phyloP scores from a whole-genome alignment of 2,797 vertebrate species.

The Myotis findleyi region DNA sequence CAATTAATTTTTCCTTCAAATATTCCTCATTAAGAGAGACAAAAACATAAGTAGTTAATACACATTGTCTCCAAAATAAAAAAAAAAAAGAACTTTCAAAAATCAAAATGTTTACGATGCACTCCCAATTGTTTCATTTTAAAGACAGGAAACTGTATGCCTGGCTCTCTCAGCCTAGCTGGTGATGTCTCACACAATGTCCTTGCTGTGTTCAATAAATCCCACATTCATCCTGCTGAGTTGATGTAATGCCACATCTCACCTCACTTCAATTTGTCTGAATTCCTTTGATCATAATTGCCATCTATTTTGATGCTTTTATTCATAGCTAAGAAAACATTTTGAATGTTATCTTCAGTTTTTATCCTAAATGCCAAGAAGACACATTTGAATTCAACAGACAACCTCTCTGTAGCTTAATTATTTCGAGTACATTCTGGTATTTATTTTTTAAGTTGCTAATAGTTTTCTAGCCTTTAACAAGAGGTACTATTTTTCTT shows the following conservation, averaged over 20 bases:
- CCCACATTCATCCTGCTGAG: constrained; percentile 33
- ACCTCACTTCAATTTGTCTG: constrained; percentile 55
- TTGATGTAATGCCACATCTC: constrained; percentile 61
- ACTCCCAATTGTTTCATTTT: background rate
- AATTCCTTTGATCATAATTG: constrained; percentile 66
- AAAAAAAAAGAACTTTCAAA: constrained; percentile 30
- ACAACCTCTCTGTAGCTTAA: background rate
- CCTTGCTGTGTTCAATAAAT: constrained; percentile 72
- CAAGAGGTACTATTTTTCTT: background rate
- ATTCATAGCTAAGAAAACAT: constrained; percentile 63
- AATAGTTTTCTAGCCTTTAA: background rate
- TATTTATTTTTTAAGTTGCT: constrained; percentile 45
- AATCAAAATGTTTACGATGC: constrained; percentile 12
- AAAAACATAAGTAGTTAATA: background rate
- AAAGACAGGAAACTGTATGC: background rate
- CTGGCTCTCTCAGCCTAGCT: background rate
- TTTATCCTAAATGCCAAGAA: constrained; percentile 26
- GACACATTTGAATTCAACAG: constrained; percentile 53
- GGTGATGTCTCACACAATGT: constrained; percentile 41
- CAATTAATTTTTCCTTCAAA: constrained; percentile 13
- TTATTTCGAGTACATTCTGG: constrained; percentile 10
- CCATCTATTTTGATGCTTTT: constrained; percentile 47
- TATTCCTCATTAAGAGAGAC: background rate
- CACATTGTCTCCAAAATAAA: background rate
- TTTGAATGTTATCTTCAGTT: constrained; percentile 6